Conservation (phyloP, 2,888 invertebrate species). For the Andrena praecox region DNA sequence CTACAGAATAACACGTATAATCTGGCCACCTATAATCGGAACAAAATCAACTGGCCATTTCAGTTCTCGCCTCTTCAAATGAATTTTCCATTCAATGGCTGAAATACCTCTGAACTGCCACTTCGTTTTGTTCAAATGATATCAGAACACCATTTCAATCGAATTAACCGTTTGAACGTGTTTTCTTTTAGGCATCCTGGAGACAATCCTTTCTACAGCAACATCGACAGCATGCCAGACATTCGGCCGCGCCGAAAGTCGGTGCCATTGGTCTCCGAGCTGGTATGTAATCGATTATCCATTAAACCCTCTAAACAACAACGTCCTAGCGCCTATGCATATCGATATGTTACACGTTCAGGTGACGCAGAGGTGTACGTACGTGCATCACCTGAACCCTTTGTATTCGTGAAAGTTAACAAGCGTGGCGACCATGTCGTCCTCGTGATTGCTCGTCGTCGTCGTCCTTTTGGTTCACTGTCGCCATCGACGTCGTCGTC, state of each 20-base stretch:
- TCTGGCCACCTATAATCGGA: too few species aligned
- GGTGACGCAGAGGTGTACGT: slow-evolving; percentile 37
- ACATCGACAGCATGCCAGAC: slow-evolving; percentile 99
- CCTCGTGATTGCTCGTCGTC: slow-evolving; percentile 22
- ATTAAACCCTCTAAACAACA: slow-evolving; percentile 45
- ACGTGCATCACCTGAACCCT: slow-evolving; percentile 76
- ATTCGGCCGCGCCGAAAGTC: slow-evolving; percentile 98
- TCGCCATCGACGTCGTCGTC: slow-evolving; percentile 47
- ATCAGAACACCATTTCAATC: not conserved
- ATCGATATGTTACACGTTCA: slow-evolving; percentile 47
- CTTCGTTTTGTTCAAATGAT: too few species aligned
- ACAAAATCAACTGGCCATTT: too few species aligned
- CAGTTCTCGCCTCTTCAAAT: too few species aligned
- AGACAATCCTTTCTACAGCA: slow-evolving; percentile 99
- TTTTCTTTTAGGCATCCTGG: slow-evolving; percentile 91
- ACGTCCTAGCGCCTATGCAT: slow-evolving; percentile 41
- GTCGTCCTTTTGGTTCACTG: slow-evolving; percentile 20
- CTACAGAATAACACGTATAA: too few species aligned
- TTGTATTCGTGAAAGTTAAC: slow-evolving; percentile 73
- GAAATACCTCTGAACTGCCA: too few species aligned
- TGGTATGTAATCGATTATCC: slow-evolving; percentile 91
- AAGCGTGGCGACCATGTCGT: slow-evolving; percentile 63
- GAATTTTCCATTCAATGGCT: not conserved
- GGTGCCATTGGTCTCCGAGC: slow-evolving; percentile 98
- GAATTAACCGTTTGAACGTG: slow-evolving; percentile 35